Base-by-base conservation (phyloP, 2,888 invertebrate genomes). In the Vannuccia rotundouncinata region DNA sequence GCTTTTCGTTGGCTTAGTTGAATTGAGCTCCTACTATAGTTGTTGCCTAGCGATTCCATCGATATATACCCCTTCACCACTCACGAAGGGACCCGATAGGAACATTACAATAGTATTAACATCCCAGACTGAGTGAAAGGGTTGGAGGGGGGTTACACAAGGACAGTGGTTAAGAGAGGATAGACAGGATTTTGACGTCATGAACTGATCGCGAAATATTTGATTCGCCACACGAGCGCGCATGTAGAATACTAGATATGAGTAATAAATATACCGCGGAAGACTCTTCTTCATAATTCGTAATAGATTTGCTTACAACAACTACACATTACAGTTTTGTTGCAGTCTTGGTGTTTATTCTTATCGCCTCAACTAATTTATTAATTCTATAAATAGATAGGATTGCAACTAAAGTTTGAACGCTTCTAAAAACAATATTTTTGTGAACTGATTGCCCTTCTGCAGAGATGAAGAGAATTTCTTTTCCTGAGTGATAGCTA, bases 191-290 rank as follows among this genome's bases (percentile, higher is more conserved):
- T 66, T 66, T 66, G 66, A 66, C 66, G 66, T 66, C 66, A 66
- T 66, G 66, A 66, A 66, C 66, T 66, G 66, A 66, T 66, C 66
- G 66, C 22, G 25, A 22, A 66, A 66, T 66, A 66, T 66, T 66
- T 66, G 66, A 66, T 66, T 66, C 66, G 66, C 22, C 22, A 66
- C 66, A 66, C 66, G 66, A 66, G 25, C 5, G 66, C 66, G 66
- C 66, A 66, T 66, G 66, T 66, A 22, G 66, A n/a, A 13, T n/a
- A n/a, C n/a, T n/a, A n/a, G n/a, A 66, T 5, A 13, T 22, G 66
- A 66, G 10, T 13, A 5, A 66, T 66, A 66, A 66, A 66, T 66
- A 66, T 27, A 66, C 13, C 66, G 66, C 66, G 66, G 13, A 17
- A 66, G 66, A 66, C 66, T 66, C 22, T 22, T 66, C 2, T 22